phyloP scores from a whole-genome alignment of 2,113 vertebrate species.

The Pseudonaja textilis region DNA sequence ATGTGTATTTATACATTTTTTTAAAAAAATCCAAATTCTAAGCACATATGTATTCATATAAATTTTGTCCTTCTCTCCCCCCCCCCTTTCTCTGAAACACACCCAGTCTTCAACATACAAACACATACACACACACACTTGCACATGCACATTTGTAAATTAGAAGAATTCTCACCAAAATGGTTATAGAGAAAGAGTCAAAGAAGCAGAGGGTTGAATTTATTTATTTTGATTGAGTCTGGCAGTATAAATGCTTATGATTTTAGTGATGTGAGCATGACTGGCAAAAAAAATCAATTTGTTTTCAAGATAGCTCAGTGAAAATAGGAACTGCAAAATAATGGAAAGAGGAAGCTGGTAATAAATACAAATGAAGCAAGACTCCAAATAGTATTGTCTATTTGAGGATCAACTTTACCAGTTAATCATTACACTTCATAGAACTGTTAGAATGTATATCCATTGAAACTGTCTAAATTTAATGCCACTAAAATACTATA shows the following conservation, averaged over 20 bases:
- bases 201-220: not conserved
- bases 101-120: not conserved
- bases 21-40: not conserved
- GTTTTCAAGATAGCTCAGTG: constrained; percentile 8
- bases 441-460: not conserved
- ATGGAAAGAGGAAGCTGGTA: not conserved
- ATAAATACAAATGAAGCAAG: constrained; percentile 24
- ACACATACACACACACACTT: too few relatives aligned
- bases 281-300: constrained; percentile 22
- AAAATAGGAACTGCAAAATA: constrained; percentile 11
- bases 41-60: not conserved
- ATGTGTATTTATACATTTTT: not conserved
- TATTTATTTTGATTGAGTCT: not conserved
- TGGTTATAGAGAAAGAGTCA: not conserved
- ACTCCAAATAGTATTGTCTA: not conserved
- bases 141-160: not conserved
- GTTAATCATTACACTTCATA: not conserved
- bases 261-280: not conserved
- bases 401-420: constrained; percentile 6
- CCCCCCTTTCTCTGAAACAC: not conserved
- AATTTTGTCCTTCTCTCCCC: not conserved
- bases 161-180: constrained; percentile 1
- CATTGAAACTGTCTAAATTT: not conserved
- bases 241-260: constrained; percentile 6
- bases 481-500: not conserved